phyloP scores from a whole-genome alignment of 2,888 invertebrate genomes.

The Odontocolon sp. region DNA sequence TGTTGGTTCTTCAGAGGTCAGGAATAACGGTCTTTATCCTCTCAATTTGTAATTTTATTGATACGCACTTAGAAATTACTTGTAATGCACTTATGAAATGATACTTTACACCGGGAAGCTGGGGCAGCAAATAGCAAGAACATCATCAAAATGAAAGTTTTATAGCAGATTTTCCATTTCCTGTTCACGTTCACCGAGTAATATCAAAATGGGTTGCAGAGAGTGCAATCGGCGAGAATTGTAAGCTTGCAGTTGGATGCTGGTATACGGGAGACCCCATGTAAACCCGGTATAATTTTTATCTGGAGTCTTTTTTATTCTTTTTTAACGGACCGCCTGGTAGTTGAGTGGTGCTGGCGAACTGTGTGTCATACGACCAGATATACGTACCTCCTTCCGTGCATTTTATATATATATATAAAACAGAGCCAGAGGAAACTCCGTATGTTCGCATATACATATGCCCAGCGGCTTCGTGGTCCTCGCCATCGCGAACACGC shows the following conservation, averaged over 20 bases:
- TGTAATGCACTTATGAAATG: no score
- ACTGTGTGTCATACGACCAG: not conserved
- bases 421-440: not conserved
- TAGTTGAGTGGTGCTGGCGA: conserved; percentile 23
- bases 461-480: conserved; percentile 10
- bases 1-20: conserved; percentile 5
- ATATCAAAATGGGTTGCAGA: conserved; percentile 11
- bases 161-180: conserved; percentile 45
- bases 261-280: not conserved
- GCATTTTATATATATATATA: no score
- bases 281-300: conserved; percentile 37
- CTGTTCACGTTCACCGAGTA: conserved; percentile 34
- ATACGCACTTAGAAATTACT: no score
- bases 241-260: not conserved
- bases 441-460: conserved; percentile 1
- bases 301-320: conserved; percentile 31
- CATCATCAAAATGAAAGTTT: conserved; percentile 35
- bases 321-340: not conserved
- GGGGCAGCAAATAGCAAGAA: no score
- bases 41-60: not conserved
- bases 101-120: no score
- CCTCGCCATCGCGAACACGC: conserved; percentile 35
- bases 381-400: not conserved
- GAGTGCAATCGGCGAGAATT: not conserved
- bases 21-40: not conserved